These are phyloP conservation scores for Peromyscus melanophrys DNA, from an alignment of 2,797 vertebrate genomes.

Conservation along the genomic window DNA sequence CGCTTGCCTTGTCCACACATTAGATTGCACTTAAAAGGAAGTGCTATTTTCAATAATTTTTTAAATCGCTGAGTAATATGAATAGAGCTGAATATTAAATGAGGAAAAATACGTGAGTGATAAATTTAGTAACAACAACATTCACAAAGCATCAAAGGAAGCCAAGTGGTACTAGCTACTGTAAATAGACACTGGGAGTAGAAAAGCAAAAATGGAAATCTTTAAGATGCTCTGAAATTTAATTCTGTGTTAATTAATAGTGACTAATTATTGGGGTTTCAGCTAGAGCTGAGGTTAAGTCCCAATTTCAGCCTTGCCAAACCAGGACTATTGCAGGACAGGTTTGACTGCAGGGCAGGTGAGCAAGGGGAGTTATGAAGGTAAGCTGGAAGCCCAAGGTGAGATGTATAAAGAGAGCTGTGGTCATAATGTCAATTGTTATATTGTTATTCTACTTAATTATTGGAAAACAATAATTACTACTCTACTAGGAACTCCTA, in stretches of 20 bases:
- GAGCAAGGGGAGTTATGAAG: neutral
- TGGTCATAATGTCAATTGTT: neutral
- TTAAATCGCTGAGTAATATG: neutral
- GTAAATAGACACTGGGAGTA: neutral
- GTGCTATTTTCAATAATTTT: slow-evolving; percentile 9
- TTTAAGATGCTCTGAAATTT: neutral
- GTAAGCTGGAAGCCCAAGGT: neutral
- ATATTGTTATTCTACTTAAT: neutral
- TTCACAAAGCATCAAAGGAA: neutral
- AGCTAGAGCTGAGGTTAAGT: neutral
- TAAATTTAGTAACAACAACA: slow-evolving; percentile 33
- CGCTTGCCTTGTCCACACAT: neutral
- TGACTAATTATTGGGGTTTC: neutral
- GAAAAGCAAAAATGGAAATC: neutral
- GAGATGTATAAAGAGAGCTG: neutral
- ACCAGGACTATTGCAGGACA: neutral
- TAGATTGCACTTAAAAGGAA: slow-evolving; percentile 16
- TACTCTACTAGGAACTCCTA: neutral
- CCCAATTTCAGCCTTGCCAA: neutral
- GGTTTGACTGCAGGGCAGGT: neutral
- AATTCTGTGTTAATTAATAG: neutral
- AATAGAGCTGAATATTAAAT: slow-evolving; percentile 5
- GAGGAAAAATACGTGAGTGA: neutral
- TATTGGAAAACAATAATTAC: slow-evolving; percentile 32
- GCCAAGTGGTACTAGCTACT: neutral